phyloP scores from a whole-genome alignment of 1,140 invertebrate species.

The Scaptomyza pallida region DNA sequence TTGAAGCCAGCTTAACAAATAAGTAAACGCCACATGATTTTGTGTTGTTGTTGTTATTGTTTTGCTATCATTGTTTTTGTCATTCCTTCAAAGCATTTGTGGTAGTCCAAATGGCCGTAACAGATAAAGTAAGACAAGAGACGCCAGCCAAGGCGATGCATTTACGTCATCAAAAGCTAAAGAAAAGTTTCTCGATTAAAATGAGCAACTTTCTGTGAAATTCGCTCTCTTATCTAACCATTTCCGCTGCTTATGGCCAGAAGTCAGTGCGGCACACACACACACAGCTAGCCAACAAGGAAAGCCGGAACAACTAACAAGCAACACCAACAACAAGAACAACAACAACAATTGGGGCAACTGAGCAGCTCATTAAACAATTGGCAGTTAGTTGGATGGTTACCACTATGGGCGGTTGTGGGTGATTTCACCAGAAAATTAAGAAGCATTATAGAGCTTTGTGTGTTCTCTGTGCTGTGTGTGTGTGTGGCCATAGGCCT shows the following conservation, averaged over 20 bases:
- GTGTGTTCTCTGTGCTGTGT: background rate
- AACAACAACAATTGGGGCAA: conserved; percentile 35
- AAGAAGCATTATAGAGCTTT: conserved; percentile 42
- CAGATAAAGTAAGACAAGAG: conserved; percentile 3
- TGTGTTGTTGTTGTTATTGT: conserved; percentile 10
- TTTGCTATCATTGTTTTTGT: conserved; percentile 44
- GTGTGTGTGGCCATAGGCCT: conserved; percentile 8
- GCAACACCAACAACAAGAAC: conserved; percentile 8
- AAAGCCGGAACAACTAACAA: conserved; percentile 51
- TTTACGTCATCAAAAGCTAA: conserved; percentile 60
- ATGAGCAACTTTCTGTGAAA: conserved; percentile 67
- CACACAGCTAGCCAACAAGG: conserved; percentile 16
- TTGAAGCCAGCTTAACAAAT: conserved; percentile 12
- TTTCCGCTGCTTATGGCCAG: conserved; percentile 68
- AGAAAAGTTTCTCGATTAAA: conserved; percentile 75
- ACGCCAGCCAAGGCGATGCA: conserved; percentile 4
- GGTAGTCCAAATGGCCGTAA: conserved; percentile 2
- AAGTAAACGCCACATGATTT: conserved; percentile 6
- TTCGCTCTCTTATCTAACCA: conserved; percentile 68
- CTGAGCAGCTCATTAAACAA: conserved; percentile 74
- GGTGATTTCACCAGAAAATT: conserved; percentile 59
- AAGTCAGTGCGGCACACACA: conserved; percentile 36
- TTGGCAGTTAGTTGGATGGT: conserved; percentile 55
- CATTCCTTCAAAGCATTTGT: background rate
- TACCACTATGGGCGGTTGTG: conserved; percentile 27